Evolutionary conservation across 1,140 invertebrate genomes (phyloP).

Genomic region (Heliconius melpomene): DNA sequence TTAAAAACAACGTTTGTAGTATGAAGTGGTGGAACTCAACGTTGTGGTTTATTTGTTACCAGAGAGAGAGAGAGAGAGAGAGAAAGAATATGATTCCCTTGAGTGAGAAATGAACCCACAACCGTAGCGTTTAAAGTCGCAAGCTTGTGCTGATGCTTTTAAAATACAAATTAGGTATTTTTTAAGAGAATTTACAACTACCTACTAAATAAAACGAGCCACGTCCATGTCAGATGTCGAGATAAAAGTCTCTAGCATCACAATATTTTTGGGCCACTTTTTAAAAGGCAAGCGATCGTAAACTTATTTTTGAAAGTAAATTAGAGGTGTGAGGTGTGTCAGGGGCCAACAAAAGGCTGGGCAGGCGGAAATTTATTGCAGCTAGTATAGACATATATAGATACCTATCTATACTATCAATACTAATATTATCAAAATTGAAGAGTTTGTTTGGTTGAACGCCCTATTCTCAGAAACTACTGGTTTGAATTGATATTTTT

Average conservation of each 20-base stretch:
- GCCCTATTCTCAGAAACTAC: no score
- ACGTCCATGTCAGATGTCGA: background rate
- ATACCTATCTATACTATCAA: background rate
- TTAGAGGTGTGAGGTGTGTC: slow-evolving; percentile 20
- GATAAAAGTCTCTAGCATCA: slow-evolving; percentile 5
- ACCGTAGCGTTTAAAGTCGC: no score
- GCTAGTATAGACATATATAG: background rate
- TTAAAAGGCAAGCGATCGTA: slow-evolving; percentile 3
- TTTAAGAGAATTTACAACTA: background rate
- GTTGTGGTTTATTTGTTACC: background rate
- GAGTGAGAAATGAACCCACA: no score
- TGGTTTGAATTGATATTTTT: no score
- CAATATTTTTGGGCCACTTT: background rate
- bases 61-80: background rate
- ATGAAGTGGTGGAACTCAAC: background rate
- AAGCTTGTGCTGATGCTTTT: background rate
- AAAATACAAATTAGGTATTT: background rate
- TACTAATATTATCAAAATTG: no score
- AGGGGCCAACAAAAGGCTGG: slow-evolving; percentile 12
- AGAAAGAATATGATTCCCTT: no score
- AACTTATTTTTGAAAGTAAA: slow-evolving; percentile 23
- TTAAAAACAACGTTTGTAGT: background rate
- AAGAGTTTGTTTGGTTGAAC: no score
- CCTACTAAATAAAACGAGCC: slow-evolving; percentile 8
- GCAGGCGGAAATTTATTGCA: slow-evolving; percentile 8